Evolutionary conservation across 2,113 vertebrate species (phyloP).

Genomic region (Ictidomys tridecemlineatus): DNA sequence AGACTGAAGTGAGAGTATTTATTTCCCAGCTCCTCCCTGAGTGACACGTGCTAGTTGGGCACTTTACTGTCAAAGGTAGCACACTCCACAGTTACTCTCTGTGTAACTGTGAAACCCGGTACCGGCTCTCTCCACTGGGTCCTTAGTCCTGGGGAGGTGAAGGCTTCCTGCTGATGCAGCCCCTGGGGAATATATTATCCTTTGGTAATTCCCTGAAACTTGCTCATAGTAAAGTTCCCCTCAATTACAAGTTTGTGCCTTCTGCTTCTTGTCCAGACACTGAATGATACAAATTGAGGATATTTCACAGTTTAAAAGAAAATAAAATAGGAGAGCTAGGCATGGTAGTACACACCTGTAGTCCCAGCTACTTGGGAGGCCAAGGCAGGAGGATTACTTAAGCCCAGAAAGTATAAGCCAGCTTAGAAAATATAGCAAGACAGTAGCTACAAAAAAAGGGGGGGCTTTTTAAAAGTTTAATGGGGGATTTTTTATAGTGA

Average conservation of each 20-base stretch:
- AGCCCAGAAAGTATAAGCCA: too few species aligned
- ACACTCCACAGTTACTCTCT: background rate
- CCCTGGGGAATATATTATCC: background rate
- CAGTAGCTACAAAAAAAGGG: too few species aligned
- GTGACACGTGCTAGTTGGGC: background rate
- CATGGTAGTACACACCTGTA: too few species aligned
- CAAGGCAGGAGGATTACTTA: too few species aligned
- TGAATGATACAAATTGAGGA: background rate
- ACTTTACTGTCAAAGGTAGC: background rate
- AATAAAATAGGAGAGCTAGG: too few species aligned
- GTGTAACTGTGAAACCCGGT: too few species aligned
- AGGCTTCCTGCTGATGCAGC: background rate
- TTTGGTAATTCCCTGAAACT: background rate
- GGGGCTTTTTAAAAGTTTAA: background rate
- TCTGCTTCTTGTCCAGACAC: background rate
- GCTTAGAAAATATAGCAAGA: too few species aligned
- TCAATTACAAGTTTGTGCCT: background rate
- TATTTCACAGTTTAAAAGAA: background rate
- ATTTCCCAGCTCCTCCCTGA: background rate
- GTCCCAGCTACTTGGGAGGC: too few species aligned
- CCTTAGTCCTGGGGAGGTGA: background rate
- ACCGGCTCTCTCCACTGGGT: background rate
- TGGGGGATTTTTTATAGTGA: conserved; percentile 14
- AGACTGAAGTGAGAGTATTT: background rate
- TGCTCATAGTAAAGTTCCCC: background rate